Base-by-base conservation (phyloP, 2,113 vertebrate species). In the Phoenicopterus ruber region DNA sequence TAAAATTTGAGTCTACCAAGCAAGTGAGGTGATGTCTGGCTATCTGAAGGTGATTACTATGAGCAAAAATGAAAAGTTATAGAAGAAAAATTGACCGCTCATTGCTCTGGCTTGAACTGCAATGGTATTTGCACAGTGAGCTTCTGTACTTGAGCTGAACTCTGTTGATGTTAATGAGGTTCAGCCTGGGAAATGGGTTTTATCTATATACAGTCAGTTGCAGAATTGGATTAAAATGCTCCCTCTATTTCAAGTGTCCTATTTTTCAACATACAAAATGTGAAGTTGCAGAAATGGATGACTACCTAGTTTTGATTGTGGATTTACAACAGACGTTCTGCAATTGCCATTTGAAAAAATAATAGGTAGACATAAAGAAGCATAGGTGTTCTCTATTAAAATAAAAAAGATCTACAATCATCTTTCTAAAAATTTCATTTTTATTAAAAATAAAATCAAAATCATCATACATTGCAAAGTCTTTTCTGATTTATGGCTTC, bases 361-460 rank as follows among this genome's bases (percentile, higher is more conserved):
- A 82, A 82, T 5, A 85, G 9, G 34, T 9, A 59, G 57, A 69
- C 38, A 46, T 54, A 59, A 90, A 70, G 58, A 80, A 81, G 71
- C 54, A 83, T 9, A 74, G 28, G 36, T 44, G 21, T 46, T 96
- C 72, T 66, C 62, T 50, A 40, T 66, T 77, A 70, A 72, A 84
- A 88, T n/a, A n/a, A 86, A 17, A 11, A 89, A 79, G 36, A 78
- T 2, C 5, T 52, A 72, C 54, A 83, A 71, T 47, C 0, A 2
- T 10, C 17, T 86, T 72, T 78, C n/a, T 65, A 80, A 77, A 80
- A 90, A 65, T 11, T 42, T 5, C 8, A 49, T 46, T 76, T 95
- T 96, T 88, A 95, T 96, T 90, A 62, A 79, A 96, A 92, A 84
- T 55, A 87, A 91, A 89, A 34, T 12, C 8, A 63, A 89, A 86